A percentile compares a stretch with the other conserved stretches of the same genome.
These are phyloP conservation scores for Hermetia illucens DNA, from an alignment of 1,140 invertebrate genomes.

Conservation along the genomic window DNA sequence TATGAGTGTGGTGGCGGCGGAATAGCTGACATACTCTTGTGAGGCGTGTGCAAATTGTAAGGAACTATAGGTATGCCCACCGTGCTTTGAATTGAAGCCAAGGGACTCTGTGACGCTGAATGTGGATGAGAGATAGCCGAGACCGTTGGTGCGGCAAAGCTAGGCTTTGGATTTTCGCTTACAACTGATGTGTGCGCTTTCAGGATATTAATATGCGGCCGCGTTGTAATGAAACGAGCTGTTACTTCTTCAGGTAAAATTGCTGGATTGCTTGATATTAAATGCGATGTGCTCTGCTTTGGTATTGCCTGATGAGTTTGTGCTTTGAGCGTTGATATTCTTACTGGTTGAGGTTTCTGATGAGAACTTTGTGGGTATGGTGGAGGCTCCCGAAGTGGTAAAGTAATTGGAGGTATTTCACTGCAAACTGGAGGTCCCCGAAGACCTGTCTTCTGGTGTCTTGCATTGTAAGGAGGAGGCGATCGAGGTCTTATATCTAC, in stretches of 20 bases:
- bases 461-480: constrained; percentile 34
- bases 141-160: constrained; percentile 34
- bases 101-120: constrained; percentile 1
- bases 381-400: constrained; percentile 34
- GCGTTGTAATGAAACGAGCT: constrained; percentile 48
- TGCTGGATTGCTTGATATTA: constrained; percentile 15
- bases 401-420: constrained; percentile 4
- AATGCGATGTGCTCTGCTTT: constrained; percentile 8
- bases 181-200: constrained; percentile 47
- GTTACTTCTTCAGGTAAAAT: constrained; percentile 40
- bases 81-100: constrained; percentile 6
- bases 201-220: constrained; percentile 49
- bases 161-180: constrained; percentile 33
- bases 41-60: constrained; percentile 17
- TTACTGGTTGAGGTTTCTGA: too few relatives aligned
- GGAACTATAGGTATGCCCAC: constrained; percentile 28
- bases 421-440: constrained; percentile 19
- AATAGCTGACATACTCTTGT: constrained; percentile 27
- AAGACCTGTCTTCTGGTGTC: constrained; percentile 27
- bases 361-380: constrained; percentile 42
- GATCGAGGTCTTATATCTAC: constrained; percentile 16
- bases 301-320: constrained; percentile 2
- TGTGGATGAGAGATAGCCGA: constrained; percentile 14
- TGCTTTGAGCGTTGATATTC: background rate
- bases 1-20: constrained; percentile 33